Conservation (phyloP, 2,113 vertebrate species). For the Myotis lucifugus region DNA sequence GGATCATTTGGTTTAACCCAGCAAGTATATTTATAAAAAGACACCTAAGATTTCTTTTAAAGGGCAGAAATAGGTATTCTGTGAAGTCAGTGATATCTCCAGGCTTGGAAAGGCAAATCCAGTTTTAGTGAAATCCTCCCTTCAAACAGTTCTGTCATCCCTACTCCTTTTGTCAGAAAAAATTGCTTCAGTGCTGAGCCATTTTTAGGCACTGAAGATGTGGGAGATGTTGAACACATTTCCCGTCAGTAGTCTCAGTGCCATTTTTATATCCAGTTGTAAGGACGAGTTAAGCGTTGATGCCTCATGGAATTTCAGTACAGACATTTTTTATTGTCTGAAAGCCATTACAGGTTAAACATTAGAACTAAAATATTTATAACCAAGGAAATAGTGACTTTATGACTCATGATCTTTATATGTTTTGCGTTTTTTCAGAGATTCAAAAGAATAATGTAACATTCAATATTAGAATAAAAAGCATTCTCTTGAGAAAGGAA, state of each 20-base stretch:
- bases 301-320: neutral
- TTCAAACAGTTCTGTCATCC: neutral
- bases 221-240: conserved; percentile 45
- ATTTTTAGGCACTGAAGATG: neutral
- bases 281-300: conserved; percentile 61
- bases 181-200: conserved; percentile 40
- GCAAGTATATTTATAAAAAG: conserved; percentile 15
- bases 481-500: conserved; percentile 9
- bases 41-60: neutral
- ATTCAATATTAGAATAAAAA: conserved; percentile 28
- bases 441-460: conserved; percentile 36
- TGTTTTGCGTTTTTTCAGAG: conserved; percentile 24
- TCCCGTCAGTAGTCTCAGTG: conserved; percentile 27
- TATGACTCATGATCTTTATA: conserved; percentile 35
- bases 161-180: conserved; percentile 34
- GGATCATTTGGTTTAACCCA: neutral
- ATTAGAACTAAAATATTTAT: conserved; percentile 49
- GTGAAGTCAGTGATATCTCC: neutral
- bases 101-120: neutral
- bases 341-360: conserved; percentile 19
- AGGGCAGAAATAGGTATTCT: neutral
- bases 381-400: conserved; percentile 32
- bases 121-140: neutral
- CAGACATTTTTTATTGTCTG: conserved; percentile 7
- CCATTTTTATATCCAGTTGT: conserved; percentile 63